These are phyloP conservation scores for Drosophila lacertosa DNA, from an alignment of 1,140 invertebrate genomes.

Conservation along the genomic window DNA sequence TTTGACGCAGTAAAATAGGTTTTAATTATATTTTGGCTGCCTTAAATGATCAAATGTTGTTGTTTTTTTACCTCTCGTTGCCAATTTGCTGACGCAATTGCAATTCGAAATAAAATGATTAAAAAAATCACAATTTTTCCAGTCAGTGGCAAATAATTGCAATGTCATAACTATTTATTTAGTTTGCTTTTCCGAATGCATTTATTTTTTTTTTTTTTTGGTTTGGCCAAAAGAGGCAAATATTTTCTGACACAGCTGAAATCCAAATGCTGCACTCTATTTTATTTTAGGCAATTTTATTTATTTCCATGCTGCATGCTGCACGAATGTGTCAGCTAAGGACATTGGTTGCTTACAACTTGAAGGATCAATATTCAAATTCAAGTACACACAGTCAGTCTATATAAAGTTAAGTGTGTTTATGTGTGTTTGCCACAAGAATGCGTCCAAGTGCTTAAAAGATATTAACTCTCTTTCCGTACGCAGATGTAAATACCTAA, in stretches of 20 bases:
- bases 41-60: too few species aligned
- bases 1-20: too few species aligned
- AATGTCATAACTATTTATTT: constrained; percentile 2
- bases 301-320: too few species aligned
- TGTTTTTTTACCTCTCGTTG: too few species aligned
- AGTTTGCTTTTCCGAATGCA: too few species aligned
- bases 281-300: neutral
- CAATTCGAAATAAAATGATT: too few species aligned
- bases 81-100: too few species aligned
- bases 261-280: too few species aligned
- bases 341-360: neutral
- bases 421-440: constrained; percentile 49
- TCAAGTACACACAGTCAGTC: neutral
- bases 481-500: constrained; percentile 47
- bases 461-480: constrained; percentile 58
- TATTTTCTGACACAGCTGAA: too few species aligned
- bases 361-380: neutral
- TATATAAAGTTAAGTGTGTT: constrained; percentile 6
- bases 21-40: too few species aligned
- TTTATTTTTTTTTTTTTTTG: too few species aligned
- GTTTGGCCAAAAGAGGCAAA: too few species aligned
- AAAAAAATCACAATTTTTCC: neutral
- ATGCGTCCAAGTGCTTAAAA: constrained; percentile 70
- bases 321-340: neutral
- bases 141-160: constrained; percentile 1